Evolutionary conservation across 1,140 invertebrate species (phyloP).

Genomic region (Hylaeus volcanicus): DNA sequence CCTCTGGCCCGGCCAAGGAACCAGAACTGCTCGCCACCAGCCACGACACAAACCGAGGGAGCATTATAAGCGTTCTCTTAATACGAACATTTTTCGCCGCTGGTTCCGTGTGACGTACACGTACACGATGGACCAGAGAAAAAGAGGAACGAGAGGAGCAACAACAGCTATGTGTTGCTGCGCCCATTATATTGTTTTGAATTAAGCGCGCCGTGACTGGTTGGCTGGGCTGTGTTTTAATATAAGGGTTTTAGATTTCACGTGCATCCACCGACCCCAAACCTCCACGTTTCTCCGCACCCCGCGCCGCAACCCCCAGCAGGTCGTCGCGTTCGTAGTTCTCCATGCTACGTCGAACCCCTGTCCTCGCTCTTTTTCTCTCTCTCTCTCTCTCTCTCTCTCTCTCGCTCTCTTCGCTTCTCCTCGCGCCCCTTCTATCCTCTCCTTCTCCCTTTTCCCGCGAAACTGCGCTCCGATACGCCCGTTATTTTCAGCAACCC

Average conservation of each 20-base stretch:
- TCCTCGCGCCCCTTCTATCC: slow-evolving; percentile 31
- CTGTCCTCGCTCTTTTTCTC: too few relatives aligned
- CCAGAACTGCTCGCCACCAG: not conserved
- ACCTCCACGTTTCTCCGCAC: slow-evolving; percentile 14
- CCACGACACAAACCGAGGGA: slow-evolving; percentile 1
- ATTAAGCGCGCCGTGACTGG: slow-evolving; percentile 66
- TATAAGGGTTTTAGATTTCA: slow-evolving; percentile 75
- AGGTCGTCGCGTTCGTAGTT: slow-evolving; percentile 29
- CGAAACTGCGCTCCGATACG: slow-evolving; percentile 70
- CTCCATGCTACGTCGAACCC: slow-evolving; percentile 17
- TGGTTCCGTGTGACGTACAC: not conserved
- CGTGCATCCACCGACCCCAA: slow-evolving; percentile 63
- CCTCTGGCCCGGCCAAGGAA: slow-evolving; percentile 15
- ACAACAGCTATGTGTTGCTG: slow-evolving; percentile 66
- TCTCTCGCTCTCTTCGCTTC: slow-evolving; percentile 20
- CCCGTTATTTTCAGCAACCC: slow-evolving; percentile 73
- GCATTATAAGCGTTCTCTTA: slow-evolving; percentile 39
- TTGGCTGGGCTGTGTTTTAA: slow-evolving; percentile 67
- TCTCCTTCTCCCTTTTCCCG: slow-evolving; percentile 34
- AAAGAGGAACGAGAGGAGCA: slow-evolving; percentile 14
- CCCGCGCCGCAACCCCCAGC: slow-evolving; percentile 3
- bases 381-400: slow-evolving; percentile 35
- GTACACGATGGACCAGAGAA: not conserved
- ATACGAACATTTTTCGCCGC: slow-evolving; percentile 16
- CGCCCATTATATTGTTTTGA: slow-evolving; percentile 74